Base-by-base conservation (phyloP, 2,113 vertebrate genomes). In the Ptilorrhoa leucosticta region DNA sequence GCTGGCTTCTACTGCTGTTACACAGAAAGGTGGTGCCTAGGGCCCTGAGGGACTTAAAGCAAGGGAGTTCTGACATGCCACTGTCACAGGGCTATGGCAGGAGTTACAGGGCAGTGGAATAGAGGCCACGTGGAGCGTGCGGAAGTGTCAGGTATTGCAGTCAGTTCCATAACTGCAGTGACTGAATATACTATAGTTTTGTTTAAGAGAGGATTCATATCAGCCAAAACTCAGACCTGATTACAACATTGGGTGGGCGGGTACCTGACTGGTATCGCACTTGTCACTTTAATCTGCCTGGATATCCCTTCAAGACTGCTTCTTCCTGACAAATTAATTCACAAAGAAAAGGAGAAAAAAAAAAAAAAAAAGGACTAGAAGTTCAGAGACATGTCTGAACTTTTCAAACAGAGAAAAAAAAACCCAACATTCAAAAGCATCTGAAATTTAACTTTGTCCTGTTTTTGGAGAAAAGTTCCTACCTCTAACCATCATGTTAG, bases 211-310 rank as follows among this genome's bases (percentile, higher is more conserved):
- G 7, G 6, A 21, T 54, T 68, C 78, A 22, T 13, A 68, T 39
- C n/a, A 68, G 17, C 14, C 3, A 6, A 39, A 86, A 72, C 21
- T 76, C 30, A 26, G n/a, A 69, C 30, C 27, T 78, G 45, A 15
- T 54, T 58, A 51, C 30, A 54, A 2, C 3, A 8, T 21, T 35
- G 23, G 1, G 1, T 81, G 22, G 6, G 7, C 4, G 12, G n/a
- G 3, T 90, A n/a, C 39, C 39, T 88, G 40, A 24, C 6, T 60
- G 11, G 5, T 50, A 30, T 87, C 7, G 15, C 1, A 5, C 26
- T 63, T 84, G 15, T 35, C 22, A 33, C 16, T 84, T 70, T 65
- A 47, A 56, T 70, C n/a, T 77, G 15, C 17, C 20, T 81, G n/a
- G 30, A n/a, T 84, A 72, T 39, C 13, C 11, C 21, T 69, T 77